Conservation (phyloP, 2,888 invertebrate genomes). For the Eupithecia tripunctaria region DNA sequence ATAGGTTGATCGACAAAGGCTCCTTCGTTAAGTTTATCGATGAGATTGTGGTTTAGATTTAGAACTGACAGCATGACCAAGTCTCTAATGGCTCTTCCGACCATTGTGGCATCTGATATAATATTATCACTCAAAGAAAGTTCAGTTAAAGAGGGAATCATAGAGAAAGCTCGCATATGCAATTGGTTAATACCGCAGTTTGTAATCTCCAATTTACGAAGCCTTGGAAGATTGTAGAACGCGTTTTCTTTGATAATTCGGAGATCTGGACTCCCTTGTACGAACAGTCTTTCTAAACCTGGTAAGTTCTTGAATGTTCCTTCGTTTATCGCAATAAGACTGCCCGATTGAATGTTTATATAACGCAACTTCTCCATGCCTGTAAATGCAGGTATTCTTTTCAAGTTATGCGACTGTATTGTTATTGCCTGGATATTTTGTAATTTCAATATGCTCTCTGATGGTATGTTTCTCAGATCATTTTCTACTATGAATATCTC, state of each 20-base stretch:
- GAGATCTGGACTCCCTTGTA: slow-evolving; percentile 88
- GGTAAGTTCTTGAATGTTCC: slow-evolving; percentile 89
- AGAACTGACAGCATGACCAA: slow-evolving; percentile 88
- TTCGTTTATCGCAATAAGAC: slow-evolving; percentile 87
- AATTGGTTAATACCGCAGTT: slow-evolving; percentile 90
- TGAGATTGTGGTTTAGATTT: slow-evolving; percentile 88
- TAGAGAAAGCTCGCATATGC: slow-evolving; percentile 90
- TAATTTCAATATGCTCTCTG: slow-evolving; percentile 90
- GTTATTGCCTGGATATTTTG: slow-evolving; percentile 92
- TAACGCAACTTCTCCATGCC: slow-evolving; percentile 89
- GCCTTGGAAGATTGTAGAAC: slow-evolving; percentile 87
- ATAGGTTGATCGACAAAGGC: slow-evolving; percentile 91
- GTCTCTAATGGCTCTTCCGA: slow-evolving; percentile 91
- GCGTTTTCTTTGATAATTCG: slow-evolving; percentile 89
- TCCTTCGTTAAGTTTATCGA: slow-evolving; percentile 89
- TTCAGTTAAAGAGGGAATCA: slow-evolving; percentile 88
- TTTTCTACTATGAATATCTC: slow-evolving; percentile 95
- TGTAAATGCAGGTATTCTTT: slow-evolving; percentile 89
- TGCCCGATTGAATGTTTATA: slow-evolving; percentile 88
- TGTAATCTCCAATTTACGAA: slow-evolving; percentile 90
- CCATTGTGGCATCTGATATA: slow-evolving; percentile 91
- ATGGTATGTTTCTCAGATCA: slow-evolving; percentile 90
- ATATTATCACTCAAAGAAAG: slow-evolving; percentile 89
- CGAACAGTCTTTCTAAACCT: slow-evolving; percentile 89
- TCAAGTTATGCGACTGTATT: slow-evolving; percentile 90